Base-by-base conservation (phyloP, 2,113 vertebrate species). In the Halichoerus grypus region DNA sequence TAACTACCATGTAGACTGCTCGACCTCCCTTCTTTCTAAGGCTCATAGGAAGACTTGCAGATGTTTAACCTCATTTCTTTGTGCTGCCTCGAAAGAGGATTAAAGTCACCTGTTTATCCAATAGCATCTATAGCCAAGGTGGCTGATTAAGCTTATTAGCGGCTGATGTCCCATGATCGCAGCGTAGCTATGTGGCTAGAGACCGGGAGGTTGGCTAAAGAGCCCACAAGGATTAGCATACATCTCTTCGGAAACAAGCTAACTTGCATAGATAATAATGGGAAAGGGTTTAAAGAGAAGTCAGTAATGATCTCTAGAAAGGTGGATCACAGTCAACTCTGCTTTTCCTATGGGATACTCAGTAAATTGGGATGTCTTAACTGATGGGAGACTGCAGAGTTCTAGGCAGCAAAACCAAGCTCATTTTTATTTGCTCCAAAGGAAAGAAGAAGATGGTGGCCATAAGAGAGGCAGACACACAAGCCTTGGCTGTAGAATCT, bases 391-490 rank as follows among this genome's bases (percentile, higher is more conserved):
- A 28, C 21, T 6, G 46, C 81, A 65, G 24, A 74, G 76, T 57
- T 53, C 24, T 7, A 19, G 33, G 36, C 39, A 65, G 61, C 16
- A 49, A 84, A 81, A 88, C n/a, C 22, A 86, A 95, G 13, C 15
- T 7, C 49, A 39, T 11, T 79, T 39, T 74, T 36, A 92, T 79
- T 89, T 88, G 88, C 65, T 96, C 67, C 59, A 79, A 81, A 98
- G 97, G 97, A 55, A 94, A 57, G 55, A 96, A 88, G 92, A 96
- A 82, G 81, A 53, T 9, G 11, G 76, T n/a, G 31, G 77, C 72
- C 4, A 2, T 16, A 7, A 46, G 83, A 69, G 88, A 94, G 36
- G 53, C 6, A 6, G 71, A 63, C 15, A 14, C 13, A 5, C n/a
- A 3, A 12, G 26, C 36, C 65, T 36, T 4, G 0, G 36, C 83